phyloP scores from a whole-genome alignment of 2,113 vertebrate genomes.

The Scartelaos histophorus region DNA sequence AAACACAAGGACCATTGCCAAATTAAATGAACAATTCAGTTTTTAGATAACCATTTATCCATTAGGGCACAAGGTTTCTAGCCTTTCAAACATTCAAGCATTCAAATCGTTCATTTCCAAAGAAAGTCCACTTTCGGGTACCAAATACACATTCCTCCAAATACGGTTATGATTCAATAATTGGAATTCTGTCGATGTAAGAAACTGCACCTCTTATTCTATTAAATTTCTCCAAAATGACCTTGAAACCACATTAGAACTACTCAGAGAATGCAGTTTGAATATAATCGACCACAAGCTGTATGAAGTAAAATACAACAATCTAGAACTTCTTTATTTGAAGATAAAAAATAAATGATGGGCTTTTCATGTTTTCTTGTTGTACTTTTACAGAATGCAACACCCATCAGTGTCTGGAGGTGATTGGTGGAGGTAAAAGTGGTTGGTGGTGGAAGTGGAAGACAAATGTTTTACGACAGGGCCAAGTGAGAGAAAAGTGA shows the following conservation, averaged over 20 bases:
- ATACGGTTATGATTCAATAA: not conserved
- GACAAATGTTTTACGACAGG: constrained; percentile 67
- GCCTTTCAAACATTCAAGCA: not conserved
- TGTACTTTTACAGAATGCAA: not conserved
- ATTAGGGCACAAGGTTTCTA: not conserved
- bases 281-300: not conserved
- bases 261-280: not conserved
- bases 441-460: constrained; percentile 36
- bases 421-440: constrained; percentile 1
- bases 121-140: not conserved
- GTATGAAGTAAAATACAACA: no score
- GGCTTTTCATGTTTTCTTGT: not conserved
- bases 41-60: not conserved
- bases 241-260: not conserved
- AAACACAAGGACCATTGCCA: not conserved
- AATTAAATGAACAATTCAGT: not conserved
- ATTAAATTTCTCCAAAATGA: not conserved
- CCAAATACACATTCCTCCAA: not conserved
- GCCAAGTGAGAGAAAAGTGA: constrained; percentile 55
- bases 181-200: not conserved
- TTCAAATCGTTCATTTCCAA: not conserved
- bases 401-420: constrained; percentile 25
- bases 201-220: not conserved
- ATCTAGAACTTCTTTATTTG: no score
- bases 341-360: no score